Percentiles rank a stretch among this genome's conserved stretches.
phyloP scores from a whole-genome alignment of 92 coral and sea anemone species.

The Blastomussa wellsi region DNA sequence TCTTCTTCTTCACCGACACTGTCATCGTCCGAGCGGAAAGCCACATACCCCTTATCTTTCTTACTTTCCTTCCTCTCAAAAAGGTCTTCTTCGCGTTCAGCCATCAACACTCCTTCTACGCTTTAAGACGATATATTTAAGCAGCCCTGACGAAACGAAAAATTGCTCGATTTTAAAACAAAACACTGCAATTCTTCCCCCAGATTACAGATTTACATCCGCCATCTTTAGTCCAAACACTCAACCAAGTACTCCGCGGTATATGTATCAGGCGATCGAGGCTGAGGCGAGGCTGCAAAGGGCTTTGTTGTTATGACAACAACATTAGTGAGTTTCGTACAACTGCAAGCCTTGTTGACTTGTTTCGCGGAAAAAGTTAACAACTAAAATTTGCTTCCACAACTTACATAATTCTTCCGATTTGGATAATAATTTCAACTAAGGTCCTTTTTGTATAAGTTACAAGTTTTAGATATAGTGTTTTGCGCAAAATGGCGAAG shows the following conservation, averaged over 20 bases:
- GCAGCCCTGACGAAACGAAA: neutral
- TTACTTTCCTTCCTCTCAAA: constrained; percentile 82
- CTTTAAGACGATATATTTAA: constrained; percentile 3
- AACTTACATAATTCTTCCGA: neutral
- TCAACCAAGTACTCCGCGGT: constrained; percentile 35
- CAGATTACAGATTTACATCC: constrained; percentile 19
- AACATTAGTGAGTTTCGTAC: too few species aligned
- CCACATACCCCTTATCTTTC: constrained; percentile 91
- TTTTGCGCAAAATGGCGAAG: constrained; percentile 49
- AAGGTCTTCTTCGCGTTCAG: constrained; percentile 89
- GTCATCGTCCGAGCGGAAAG: constrained; percentile 93
- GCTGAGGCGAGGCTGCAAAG: constrained; percentile 36
- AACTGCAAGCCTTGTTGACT: neutral
- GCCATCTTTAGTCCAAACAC: constrained; percentile 61
- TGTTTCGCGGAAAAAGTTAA: neutral
- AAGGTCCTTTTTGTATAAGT: neutral
- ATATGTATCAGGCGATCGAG: neutral
- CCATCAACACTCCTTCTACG: constrained; percentile 49
- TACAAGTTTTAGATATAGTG: neutral
- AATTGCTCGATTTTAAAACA: neutral
- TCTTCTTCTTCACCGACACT: constrained; percentile 82
- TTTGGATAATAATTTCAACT: neutral
- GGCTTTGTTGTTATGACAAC: constrained; percentile 52
- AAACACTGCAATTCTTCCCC: constrained; percentile 10
- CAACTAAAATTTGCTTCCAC: neutral